Evolutionary conservation across 2,113 vertebrate genomes (phyloP).

Genomic region (Gopherus evgoodei): DNA sequence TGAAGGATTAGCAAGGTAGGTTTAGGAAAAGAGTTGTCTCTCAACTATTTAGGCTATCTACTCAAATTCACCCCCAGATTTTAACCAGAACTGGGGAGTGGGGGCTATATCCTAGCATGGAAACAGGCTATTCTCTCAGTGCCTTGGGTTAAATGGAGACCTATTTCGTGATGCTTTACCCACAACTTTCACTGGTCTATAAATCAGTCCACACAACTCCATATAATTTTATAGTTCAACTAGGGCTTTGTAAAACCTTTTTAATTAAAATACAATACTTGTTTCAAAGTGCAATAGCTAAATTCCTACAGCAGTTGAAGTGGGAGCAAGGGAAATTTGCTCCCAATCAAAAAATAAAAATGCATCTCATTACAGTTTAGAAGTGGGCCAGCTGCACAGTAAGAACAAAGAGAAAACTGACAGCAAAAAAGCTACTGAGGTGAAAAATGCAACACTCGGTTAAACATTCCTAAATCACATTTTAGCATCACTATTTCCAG

Average conservation of each 20-base stretch:
- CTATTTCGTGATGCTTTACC: neutral
- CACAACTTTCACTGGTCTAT: neutral
- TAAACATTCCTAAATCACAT: neutral
- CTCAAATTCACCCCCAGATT: neutral
- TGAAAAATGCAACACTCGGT: slow-evolving; percentile 4
- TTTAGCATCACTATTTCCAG: slow-evolving; percentile 41
- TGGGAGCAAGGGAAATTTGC: neutral
- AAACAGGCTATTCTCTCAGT: neutral
- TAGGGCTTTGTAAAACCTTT: neutral
- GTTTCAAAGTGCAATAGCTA: neutral
- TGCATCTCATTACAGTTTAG: neutral
- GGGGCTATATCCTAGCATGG: neutral
- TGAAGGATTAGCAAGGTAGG: neutral
- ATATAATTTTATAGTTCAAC: neutral
- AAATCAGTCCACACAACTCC: neutral
- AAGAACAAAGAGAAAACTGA: neutral
- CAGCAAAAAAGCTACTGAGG: neutral
- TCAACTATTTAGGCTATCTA: neutral
- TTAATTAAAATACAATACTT: neutral
- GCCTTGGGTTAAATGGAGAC: neutral
- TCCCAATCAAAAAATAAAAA: neutral
- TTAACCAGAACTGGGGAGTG: neutral
- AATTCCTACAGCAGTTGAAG: neutral
- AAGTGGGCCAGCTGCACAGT: neutral
- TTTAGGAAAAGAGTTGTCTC: neutral